Evolutionary conservation across 2,113 vertebrate genomes (phyloP).

Genomic region (Hystrix brachyura): DNA sequence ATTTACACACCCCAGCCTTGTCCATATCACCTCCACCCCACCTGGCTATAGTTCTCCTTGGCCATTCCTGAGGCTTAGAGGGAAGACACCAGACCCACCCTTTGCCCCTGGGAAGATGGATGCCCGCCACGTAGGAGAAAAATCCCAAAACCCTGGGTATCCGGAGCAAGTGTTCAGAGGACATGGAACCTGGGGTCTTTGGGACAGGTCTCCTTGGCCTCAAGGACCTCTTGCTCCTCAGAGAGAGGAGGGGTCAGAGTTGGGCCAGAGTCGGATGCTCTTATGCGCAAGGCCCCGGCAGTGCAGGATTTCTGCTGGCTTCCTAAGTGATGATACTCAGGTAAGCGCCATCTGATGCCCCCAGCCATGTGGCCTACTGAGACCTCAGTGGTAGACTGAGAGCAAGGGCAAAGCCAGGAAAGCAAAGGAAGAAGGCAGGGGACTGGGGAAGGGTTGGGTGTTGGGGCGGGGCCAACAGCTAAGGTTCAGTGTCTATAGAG

Average conservation of each 20-base stretch:
- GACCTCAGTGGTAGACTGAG: background rate
- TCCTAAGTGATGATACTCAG: background rate
- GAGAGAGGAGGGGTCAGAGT: background rate
- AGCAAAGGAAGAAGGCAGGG: background rate
- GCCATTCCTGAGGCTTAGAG: background rate
- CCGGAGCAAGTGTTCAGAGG: background rate
- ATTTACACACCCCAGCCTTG: background rate
- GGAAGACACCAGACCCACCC: background rate
- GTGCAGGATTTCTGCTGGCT: background rate
- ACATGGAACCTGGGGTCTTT: accelerated
- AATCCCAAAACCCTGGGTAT: background rate
- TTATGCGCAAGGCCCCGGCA: background rate
- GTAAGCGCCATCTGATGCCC: background rate
- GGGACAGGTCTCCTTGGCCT: background rate
- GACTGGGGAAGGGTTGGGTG: accelerated
- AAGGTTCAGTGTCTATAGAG: background rate
- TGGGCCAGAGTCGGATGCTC: background rate
- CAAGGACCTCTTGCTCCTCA: background rate
- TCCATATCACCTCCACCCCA: accelerated
- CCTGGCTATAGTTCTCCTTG: background rate
- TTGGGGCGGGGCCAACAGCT: background rate
- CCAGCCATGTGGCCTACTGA: background rate
- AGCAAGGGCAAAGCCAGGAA: background rate
- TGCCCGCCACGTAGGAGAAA: background rate
- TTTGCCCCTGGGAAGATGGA: background rate